phyloP scores from a whole-genome alignment of 2,113 vertebrate species.

The Butorides virescens region DNA sequence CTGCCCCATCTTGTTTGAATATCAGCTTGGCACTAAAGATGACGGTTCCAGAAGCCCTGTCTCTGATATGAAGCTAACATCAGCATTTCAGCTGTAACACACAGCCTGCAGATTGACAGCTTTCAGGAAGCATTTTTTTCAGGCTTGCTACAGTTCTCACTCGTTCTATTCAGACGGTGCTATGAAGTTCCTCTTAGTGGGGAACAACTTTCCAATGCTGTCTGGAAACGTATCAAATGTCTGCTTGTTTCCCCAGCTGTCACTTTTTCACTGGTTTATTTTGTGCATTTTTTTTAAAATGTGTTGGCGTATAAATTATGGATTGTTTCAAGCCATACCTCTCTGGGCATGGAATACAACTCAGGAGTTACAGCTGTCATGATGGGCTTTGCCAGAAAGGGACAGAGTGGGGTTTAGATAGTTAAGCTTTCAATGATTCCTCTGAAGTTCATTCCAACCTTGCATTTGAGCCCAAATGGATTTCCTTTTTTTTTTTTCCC shows the following conservation, averaged over 20 bases:
- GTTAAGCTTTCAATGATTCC: not conserved
- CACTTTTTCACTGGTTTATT: not conserved
- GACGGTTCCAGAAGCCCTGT: not conserved
- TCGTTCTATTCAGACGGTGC: not conserved
- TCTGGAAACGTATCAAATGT: not conserved
- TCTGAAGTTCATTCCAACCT: not conserved
- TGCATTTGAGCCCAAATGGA: not conserved
- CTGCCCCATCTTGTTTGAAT: not conserved
- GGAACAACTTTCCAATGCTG: not conserved
- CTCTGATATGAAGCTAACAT: not conserved
- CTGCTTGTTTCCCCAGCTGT: not conserved
- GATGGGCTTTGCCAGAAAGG: not conserved
- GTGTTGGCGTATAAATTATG: not conserved
- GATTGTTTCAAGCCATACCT: not conserved
- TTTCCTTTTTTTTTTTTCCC: not conserved
- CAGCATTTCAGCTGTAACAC: not conserved
- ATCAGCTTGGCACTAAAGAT: not conserved
- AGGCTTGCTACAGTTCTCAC: not conserved
- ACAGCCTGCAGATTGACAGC: not conserved
- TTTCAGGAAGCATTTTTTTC: not conserved
- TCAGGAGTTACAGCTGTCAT: not conserved
- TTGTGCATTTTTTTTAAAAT: not conserved
- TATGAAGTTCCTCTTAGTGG: not conserved
- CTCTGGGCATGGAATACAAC: not conserved
- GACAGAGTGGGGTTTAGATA: not conserved